Base-by-base conservation (phyloP, 92 coral and sea anemone genomes). In the Zoanthus sansibaricus region DNA sequence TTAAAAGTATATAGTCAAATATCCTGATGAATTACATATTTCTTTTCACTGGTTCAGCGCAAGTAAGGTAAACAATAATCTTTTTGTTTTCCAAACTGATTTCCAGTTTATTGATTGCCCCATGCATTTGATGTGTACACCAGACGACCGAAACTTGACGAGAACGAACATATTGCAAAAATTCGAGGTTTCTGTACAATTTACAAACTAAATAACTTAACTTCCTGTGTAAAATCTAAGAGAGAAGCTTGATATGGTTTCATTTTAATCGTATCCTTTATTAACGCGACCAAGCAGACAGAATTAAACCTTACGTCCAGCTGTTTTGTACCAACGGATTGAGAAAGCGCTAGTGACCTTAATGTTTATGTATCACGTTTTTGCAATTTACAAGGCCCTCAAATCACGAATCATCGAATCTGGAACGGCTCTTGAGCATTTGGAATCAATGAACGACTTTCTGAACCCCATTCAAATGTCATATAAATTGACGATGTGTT, bases 381-480 rank as follows among this genome's bases (percentile, higher is more conserved):
- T 67, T 69, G 85, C 74, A 80, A 76, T 76, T 76, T 76, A 52
- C 67, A 76, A 54, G 67, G 54, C 16, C 48, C 74, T 49, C 12
- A 45, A 80, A 72, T 80, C 85, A 80, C 85, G 85, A 80, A 67
- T 67, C 73, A 49, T 54, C 62, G 75, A 80, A 21, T 62, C 61
- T 2, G 17, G 85, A 45, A 18, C 62, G 62, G 66, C 32, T 42
- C 75, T 4, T 33, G 83, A 58, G 44, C 83, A 80, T 80, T 66
- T 67, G 74, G 85, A 18, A 64, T 47, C 85, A 80, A 64, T 80
- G 74, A 80, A 75, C 42, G 73, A 61, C 68, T 31, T 59, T 61
- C 32, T 62, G 62, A 55, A 42, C 7, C 25, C 14, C 45, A 46
- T 46, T 80, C 62, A 64, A 71, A 80, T 45, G 85, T 80, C 44